These are phyloP conservation scores for Crossoptilon crossoptilon DNA, from an alignment of 2,797 vertebrate genomes.

Conservation along the genomic window DNA sequence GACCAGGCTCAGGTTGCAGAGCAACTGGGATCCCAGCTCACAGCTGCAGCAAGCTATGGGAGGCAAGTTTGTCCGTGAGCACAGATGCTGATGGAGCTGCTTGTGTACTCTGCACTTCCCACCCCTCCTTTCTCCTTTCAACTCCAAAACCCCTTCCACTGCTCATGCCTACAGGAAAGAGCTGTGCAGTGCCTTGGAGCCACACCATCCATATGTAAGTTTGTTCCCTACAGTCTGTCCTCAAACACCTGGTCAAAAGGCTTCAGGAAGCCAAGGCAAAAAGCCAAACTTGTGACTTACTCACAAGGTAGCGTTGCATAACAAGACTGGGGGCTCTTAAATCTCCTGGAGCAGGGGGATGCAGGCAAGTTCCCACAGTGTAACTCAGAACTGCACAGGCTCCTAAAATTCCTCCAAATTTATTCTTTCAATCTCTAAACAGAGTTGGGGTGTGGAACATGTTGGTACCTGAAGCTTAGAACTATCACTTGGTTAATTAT, in stretches of 20 bases:
- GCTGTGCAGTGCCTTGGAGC: not conserved
- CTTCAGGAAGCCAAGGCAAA: not conserved
- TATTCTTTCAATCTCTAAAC: conserved; percentile 16
- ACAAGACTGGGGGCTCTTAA: not conserved
- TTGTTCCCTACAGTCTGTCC: not conserved
- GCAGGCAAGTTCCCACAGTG: not conserved
- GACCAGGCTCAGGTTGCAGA: not conserved
- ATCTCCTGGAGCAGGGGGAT: not conserved
- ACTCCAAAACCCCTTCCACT: not conserved
- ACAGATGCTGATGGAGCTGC: not conserved
- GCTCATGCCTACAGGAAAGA: not conserved
- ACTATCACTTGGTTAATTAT: conserved; percentile 56
- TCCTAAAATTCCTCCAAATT: conserved; percentile 14
- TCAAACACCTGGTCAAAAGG: not conserved
- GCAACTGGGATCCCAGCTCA: not conserved
- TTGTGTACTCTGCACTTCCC: not conserved
- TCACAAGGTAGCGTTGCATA: not conserved
- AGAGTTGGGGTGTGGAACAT: conserved; percentile 10
- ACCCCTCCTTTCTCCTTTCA: not conserved
- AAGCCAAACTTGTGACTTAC: not conserved
- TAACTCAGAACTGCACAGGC: not conserved
- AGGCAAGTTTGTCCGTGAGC: not conserved
- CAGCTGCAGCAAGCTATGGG: not conserved
- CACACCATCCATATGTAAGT: not conserved
- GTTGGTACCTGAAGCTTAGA: conserved; percentile 39